Base-by-base conservation (phyloP, 2,888 invertebrate species). In the Eutolmus rufibarbis region DNA sequence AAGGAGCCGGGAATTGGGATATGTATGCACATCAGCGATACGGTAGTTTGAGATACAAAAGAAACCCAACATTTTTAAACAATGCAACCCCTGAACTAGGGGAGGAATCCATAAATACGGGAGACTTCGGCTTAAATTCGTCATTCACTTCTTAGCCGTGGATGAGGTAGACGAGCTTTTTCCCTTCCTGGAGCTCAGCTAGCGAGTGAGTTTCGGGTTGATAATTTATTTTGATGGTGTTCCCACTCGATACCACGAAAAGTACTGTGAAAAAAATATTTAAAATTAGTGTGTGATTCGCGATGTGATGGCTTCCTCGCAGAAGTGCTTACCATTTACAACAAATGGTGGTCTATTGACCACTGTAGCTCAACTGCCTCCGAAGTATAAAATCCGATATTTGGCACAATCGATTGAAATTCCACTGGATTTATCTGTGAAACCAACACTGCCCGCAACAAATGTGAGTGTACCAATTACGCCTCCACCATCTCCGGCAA, bases 381-480 rank as follows among this genome's bases (percentile, higher is more conserved):
- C 92, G 76, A 93, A 93, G 90, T 92, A 92, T 89, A 92, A 93
- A 89, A 92, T 92, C 88, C 92, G 92, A 78, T 93, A 92, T 89
- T 89, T 92, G 88, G 82, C 88, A 5, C 92, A 91, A 89, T 90
- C 92, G 34, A 90, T 91, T 89, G 92, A 93, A 90, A 92, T 90
- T 88, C 97, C 97, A 8, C 92, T 97, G 89, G 97, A 97, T 91
- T 92, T 97, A 88, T 96, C 96, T 31, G 92, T 97, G 34, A 97
- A 97, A 89, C 91, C 90, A 66, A 86, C 56, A 43, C 19, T 84
- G 85, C 37, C 90, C 89, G 43, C 19, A 57, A n/a, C 40, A 2
- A 77, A 34, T 40, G 76, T 86, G 66, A 66, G 88, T 86, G 87
- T 94, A 12, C 96, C 96, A 0, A 96, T 96, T 90, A 96, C 96